Conservation (phyloP, 1,140 invertebrate species). For the Caenorhabditis tropicalis region DNA sequence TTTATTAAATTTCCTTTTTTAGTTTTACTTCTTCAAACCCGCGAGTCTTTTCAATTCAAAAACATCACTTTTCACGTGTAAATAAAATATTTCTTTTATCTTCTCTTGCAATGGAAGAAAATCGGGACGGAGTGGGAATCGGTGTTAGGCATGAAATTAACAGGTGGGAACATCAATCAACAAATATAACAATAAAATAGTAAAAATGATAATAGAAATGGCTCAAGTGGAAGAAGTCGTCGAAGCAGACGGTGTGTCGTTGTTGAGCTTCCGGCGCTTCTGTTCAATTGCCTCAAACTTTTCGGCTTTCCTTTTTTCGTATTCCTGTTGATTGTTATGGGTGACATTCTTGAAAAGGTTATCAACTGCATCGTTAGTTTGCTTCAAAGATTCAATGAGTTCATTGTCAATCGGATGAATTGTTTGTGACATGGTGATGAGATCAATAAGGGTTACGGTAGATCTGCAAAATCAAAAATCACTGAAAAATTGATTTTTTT, state of each 20-base stretch:
- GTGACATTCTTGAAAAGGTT: conserved; percentile 47
- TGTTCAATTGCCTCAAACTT: conserved; percentile 17
- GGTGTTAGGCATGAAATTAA: neutral
- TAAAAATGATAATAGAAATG: neutral
- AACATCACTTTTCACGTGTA: neutral
- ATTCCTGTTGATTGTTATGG: conserved; percentile 39
- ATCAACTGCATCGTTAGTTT: conserved; percentile 2
- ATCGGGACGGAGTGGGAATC: neutral
- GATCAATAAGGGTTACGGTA: neutral
- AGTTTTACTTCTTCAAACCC: neutral
- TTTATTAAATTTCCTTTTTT: neutral
- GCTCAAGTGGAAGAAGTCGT: neutral
- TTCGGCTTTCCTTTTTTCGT: conserved; percentile 43
- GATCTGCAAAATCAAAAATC: conserved; percentile 24
- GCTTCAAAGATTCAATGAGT: neutral
- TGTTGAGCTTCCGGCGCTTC: neutral
- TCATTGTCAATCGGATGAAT: neutral
- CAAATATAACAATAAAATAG: neutral
- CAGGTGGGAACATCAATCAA: neutral
- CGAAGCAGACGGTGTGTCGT: neutral
- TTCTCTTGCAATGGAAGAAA: neutral
- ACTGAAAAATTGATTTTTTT: neutral
- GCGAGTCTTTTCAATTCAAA: conserved; percentile 18
- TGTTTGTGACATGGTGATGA: neutral
- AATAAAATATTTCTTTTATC: neutral